phyloP scores from a whole-genome alignment of 2,888 invertebrate genomes.

The Phasia obesa region DNA sequence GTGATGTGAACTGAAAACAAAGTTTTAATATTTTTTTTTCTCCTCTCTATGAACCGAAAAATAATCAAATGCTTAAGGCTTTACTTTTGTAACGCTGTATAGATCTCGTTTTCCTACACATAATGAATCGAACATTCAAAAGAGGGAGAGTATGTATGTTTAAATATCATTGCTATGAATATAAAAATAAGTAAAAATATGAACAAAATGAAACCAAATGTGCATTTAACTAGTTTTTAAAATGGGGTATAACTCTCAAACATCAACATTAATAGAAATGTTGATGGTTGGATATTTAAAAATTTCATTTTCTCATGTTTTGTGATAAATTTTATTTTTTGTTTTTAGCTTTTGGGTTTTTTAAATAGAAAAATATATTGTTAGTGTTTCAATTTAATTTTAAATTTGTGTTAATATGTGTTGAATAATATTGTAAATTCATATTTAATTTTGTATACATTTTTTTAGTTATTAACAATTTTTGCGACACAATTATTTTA shows the following conservation, averaged over 20 bases:
- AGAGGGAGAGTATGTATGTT: neutral
- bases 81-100: conserved; percentile 36
- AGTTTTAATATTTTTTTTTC: conserved; percentile 65
- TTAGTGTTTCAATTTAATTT: neutral
- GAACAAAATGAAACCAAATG: conserved; percentile 1
- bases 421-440: neutral
- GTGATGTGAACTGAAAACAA: conserved; percentile 71
- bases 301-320: neutral
- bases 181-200: neutral
- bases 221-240: conserved; percentile 10
- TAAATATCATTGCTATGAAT: conserved; percentile 2
- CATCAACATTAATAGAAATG: conserved; percentile 26
- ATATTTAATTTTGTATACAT: neutral
- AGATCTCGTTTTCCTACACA: conserved; percentile 13
- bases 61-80: conserved; percentile 64
- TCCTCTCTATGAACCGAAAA: conserved; percentile 50
- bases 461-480: too few relatives aligned
- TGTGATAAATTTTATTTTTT: neutral
- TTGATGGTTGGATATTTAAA: neutral
- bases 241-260: conserved; percentile 32
- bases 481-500: too few relatives aligned
- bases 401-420: conserved; percentile 28
- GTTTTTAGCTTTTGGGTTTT: conserved; percentile 27
- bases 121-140: neutral
- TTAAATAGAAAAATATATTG: neutral